These are phyloP conservation scores for Cavia porcellus DNA, from an alignment of 2,113 vertebrate genomes.

Conservation along the genomic window DNA sequence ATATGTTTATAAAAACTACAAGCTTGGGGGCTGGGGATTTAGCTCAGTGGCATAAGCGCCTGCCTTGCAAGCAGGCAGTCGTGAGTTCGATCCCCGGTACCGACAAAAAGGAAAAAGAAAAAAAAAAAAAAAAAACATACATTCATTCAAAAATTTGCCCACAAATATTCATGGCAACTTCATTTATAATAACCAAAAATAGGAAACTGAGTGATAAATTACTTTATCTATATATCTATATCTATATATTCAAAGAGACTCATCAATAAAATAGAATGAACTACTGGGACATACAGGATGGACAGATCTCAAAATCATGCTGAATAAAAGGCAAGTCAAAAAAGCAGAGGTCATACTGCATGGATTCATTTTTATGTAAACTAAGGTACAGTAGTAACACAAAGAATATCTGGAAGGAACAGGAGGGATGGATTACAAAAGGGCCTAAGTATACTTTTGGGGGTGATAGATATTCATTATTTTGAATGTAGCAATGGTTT, in stretches of 20 bases:
- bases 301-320: not conserved
- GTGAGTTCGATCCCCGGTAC: too few species aligned
- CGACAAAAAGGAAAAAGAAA: too few species aligned
- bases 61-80: too few species aligned
- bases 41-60: too few species aligned
- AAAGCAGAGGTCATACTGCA: not conserved
- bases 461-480: not conserved
- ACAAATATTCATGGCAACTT: slow-evolving; percentile 38
- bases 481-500: not conserved
- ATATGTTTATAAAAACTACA: not conserved
- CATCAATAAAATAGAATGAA: slow-evolving; percentile 14
- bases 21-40: not conserved
- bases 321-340: slow-evolving; percentile 28
- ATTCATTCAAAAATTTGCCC: not conserved
- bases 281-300: not conserved
- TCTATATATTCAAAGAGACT: not conserved
- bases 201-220: not conserved
- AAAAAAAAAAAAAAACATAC: not conserved
- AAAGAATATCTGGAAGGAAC: slow-evolving; percentile 19
- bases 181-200: slow-evolving; percentile 10
- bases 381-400: slow-evolving; percentile 27
- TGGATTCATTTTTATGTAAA: slow-evolving; percentile 19
- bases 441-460: not conserved
- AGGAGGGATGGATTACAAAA: not conserved
- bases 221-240: not conserved